These are phyloP conservation scores for Otus sunia DNA, from an alignment of 2,113 vertebrate species.

Conservation along the genomic window DNA sequence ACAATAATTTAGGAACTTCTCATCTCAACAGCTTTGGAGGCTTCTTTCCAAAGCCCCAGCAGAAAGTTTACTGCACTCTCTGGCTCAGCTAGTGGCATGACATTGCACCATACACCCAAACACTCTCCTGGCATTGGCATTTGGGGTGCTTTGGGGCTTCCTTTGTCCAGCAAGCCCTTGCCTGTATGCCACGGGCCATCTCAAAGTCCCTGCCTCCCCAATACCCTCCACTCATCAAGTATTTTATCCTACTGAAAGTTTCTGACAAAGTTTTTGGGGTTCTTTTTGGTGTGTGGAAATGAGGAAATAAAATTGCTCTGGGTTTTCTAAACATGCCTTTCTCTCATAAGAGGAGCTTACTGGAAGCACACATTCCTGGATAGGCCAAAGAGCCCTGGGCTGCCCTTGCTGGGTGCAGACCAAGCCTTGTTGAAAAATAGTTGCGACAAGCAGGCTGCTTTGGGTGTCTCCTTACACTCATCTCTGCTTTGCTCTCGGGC, in stretches of 20 bases:
- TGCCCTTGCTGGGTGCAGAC: not conserved
- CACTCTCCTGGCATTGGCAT: not conserved
- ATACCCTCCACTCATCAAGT: not conserved
- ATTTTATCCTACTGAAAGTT: not conserved
- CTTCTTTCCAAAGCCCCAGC: not conserved
- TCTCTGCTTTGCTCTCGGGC: not conserved
- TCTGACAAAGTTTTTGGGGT: not conserved
- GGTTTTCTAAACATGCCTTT: constrained; percentile 8
- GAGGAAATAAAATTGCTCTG: not conserved
- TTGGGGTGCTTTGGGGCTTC: not conserved
- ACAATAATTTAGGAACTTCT: not conserved
- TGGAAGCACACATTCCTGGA: constrained; percentile 38
- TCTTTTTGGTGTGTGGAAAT: not conserved
- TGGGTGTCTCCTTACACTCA: not conserved
- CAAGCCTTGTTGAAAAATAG: not conserved
- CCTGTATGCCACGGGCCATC: not conserved
- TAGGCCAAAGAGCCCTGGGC: constrained; percentile 14
- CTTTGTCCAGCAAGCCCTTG: not conserved
- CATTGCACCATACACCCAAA: not conserved
- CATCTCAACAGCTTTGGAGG: not conserved
- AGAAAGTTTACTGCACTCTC: not conserved
- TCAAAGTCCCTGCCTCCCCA: not conserved
- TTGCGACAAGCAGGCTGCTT: not conserved
- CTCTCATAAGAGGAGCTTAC: constrained; percentile 14
- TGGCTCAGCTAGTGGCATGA: not conserved